Conservation (phyloP, 2,113 vertebrate genomes). For the Dolichotis patagonum region DNA sequence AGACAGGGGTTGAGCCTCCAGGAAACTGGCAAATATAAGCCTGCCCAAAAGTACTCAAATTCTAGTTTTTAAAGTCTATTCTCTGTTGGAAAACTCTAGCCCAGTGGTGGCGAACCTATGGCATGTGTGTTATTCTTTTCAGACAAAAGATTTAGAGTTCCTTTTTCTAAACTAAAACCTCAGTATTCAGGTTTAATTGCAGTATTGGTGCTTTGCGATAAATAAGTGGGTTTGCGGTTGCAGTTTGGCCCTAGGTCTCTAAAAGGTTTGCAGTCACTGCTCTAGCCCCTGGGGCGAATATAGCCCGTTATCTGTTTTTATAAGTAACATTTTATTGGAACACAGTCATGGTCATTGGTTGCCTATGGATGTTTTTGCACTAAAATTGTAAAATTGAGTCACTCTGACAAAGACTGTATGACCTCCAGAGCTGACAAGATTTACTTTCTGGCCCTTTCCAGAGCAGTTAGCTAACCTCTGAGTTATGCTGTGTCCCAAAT, state of each 20-base stretch:
- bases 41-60: background rate
- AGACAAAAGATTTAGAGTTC: background rate
- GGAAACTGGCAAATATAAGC: background rate
- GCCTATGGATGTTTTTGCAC: background rate
- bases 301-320: background rate
- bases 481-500: background rate
- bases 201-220: background rate
- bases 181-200: background rate
- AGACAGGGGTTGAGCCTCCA: background rate
- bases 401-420: background rate
- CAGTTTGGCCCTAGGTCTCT: background rate
- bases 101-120: background rate
- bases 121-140: background rate
- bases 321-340: slow-evolving; percentile 13
- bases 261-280: background rate
- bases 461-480: background rate
- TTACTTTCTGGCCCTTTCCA: background rate
- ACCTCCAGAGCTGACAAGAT: background rate
- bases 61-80: background rate
- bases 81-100: background rate
- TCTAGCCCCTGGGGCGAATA: background rate
- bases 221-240: background rate
- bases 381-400: background rate
- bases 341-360: background rate
- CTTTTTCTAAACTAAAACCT: background rate